Percentiles rank a stretch among this genome's conserved stretches.
phyloP scores from a whole-genome alignment of 1,140 invertebrate genomes.

The Cyclina sinensis region DNA sequence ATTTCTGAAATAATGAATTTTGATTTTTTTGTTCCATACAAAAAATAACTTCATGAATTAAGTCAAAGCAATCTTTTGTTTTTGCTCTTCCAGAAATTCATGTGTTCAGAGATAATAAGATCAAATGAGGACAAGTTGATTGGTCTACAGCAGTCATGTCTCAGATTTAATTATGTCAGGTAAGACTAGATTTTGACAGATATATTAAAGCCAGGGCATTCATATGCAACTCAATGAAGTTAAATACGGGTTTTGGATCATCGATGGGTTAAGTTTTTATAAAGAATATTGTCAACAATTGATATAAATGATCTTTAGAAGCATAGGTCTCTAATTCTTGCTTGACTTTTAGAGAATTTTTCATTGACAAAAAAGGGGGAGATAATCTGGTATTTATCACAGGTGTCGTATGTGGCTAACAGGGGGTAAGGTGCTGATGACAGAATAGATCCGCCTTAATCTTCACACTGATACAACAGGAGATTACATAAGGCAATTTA shows the following conservation, averaged over 20 bases:
- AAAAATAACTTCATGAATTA: too few relatives aligned
- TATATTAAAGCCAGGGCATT: not conserved
- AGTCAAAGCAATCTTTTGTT: too few relatives aligned
- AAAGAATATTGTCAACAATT: conserved; percentile 3
- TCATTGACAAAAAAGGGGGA: conserved; percentile 21
- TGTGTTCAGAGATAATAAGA: not conserved
- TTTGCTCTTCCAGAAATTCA: too few relatives aligned
- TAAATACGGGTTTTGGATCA: conserved; percentile 11
- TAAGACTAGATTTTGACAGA: conserved; percentile 6
- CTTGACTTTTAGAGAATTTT: conserved; percentile 16
- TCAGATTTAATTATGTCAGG: not conserved
- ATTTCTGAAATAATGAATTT: too few relatives aligned
- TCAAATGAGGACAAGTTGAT: not conserved
- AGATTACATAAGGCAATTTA: conserved; percentile 42
- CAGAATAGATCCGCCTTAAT: conserved; percentile 16
- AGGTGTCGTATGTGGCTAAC: conserved; percentile 17
- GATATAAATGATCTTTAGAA: conserved; percentile 3
- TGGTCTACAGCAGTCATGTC: not conserved
- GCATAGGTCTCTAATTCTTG: not conserved
- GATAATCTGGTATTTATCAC: conserved; percentile 31
- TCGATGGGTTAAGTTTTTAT: conserved; percentile 23
- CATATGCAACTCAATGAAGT: conserved; percentile 45
- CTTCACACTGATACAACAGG: not conserved
- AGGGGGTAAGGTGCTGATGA: conserved; percentile 23
- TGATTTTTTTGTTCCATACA: too few relatives aligned